Conservation (phyloP, 1,140 invertebrate genomes). For the Augochlora pura region DNA sequence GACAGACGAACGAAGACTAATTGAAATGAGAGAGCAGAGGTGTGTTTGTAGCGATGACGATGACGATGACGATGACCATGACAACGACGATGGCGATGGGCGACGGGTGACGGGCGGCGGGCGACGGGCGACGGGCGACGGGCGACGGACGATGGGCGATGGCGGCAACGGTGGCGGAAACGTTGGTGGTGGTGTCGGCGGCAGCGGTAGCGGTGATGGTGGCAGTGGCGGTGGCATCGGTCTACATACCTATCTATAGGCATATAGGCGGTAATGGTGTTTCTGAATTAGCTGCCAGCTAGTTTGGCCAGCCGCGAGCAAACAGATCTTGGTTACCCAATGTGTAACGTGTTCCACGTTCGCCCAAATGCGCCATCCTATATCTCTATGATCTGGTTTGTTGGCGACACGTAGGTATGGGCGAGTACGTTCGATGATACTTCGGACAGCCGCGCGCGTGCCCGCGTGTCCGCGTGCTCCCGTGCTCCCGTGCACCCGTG, state of each 20-base stretch:
- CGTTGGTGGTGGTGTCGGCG: not conserved
- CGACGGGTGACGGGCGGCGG: conserved; percentile 16
- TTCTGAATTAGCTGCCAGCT: conserved; percentile 79
- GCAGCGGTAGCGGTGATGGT: conserved; percentile 23
- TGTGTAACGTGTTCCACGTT: conserved; percentile 77
- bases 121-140: conserved; percentile 12
- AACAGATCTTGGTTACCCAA: conserved; percentile 80
- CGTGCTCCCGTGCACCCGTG: too few relatives aligned
- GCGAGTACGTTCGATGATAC: not conserved
- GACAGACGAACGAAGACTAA: conserved; percentile 9
- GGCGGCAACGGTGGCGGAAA: too few relatives aligned
- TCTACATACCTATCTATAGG: conserved; percentile 69
- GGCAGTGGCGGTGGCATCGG: conserved; percentile 39
- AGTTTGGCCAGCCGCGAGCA: conserved; percentile 79
- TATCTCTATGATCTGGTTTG: conserved; percentile 62
- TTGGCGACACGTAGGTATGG: conserved; percentile 42
- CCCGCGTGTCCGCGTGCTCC: too few relatives aligned
- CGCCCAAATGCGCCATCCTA: conserved; percentile 65
- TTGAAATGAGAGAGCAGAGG: conserved; percentile 8
- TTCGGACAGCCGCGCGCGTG: not conserved
- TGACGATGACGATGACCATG: not conserved
- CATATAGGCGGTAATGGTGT: conserved; percentile 79
- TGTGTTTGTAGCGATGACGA: not conserved
- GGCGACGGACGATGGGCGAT: conserved; percentile 12
- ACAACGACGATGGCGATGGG: not conserved